Evolutionary conservation across 2,113 vertebrate genomes (phyloP).

Genomic region (Hepsetus odoe): DNA sequence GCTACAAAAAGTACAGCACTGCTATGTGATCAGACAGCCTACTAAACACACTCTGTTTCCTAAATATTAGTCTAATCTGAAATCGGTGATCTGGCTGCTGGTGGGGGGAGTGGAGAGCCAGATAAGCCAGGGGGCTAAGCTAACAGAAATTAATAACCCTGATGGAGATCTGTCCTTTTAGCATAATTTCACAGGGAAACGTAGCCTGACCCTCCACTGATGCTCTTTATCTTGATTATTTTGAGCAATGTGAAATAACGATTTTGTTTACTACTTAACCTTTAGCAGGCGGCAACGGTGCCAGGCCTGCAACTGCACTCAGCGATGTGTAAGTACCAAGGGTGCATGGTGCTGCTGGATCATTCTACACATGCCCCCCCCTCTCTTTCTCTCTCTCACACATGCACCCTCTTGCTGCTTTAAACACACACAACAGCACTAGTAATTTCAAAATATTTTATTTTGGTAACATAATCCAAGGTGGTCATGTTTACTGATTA

Average conservation of each 20-base stretch:
- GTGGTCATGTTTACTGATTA: conserved; percentile 1
- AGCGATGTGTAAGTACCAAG: conserved; percentile 15
- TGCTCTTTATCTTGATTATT: conserved; percentile 63
- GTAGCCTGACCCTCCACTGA: conserved; percentile 48
- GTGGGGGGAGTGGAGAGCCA: conserved; percentile 43
- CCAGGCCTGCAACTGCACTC: conserved; percentile 33
- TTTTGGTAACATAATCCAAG: neutral
- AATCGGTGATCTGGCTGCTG: conserved; percentile 47
- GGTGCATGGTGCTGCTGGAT: conserved; percentile 9
- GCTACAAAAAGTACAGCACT: conserved; percentile 55
- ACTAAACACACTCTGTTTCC: conserved; percentile 48
- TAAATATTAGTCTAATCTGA: conserved; percentile 66
- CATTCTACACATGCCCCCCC: neutral
- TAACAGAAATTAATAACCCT: conserved; percentile 66
- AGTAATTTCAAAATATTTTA: neutral
- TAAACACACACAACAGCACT: neutral
- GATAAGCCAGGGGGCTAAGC: conserved; percentile 63
- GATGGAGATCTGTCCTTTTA: conserved; percentile 65
- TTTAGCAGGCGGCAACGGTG: conserved; percentile 33
- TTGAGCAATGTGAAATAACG: conserved; percentile 54
- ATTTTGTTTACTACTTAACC: conserved; percentile 59
- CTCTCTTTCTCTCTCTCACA: neutral
- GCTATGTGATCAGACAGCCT: conserved; percentile 35
- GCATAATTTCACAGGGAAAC: conserved; percentile 53
- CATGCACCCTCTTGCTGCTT: neutral